Percentiles rank a stretch among this genome's conserved stretches.
Conservation (phyloP, 2,113 vertebrate genomes). For the Menura novaehollandiae region DNA sequence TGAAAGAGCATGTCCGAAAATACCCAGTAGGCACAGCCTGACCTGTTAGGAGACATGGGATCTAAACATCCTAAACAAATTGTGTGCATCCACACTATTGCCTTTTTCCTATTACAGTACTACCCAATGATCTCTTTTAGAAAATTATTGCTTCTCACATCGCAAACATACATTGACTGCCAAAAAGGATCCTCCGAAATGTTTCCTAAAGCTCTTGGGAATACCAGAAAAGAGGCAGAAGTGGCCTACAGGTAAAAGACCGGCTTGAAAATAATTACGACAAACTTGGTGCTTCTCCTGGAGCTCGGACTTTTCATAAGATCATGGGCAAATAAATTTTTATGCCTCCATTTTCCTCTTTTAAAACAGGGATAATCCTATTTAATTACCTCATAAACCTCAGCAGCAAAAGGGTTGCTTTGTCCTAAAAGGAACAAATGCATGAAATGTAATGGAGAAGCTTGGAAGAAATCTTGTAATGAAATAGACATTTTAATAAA, state of each 20-base stretch:
- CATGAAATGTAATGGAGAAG: neutral
- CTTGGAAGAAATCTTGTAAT: neutral
- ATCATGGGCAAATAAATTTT: neutral
- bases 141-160: neutral
- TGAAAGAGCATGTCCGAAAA: neutral
- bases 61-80: neutral
- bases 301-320: neutral
- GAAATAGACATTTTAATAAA: neutral
- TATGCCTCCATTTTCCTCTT: neutral
- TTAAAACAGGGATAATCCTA: neutral
- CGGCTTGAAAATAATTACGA: neutral
- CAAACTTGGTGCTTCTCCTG: neutral
- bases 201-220: neutral
- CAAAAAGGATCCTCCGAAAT: neutral
- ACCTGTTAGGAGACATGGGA: neutral
- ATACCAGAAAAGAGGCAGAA: neutral
- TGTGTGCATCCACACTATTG: neutral
- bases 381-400: neutral
- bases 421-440: neutral
- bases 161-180: neutral
- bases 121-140: neutral
- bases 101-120: neutral
- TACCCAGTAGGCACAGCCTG: neutral
- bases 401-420: neutral
- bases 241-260: neutral